A percentile compares a stretch with the other conserved stretches of the same genome.
Evolutionary conservation across 2,113 vertebrate species (phyloP).

Genomic region (Prolemur simus): DNA sequence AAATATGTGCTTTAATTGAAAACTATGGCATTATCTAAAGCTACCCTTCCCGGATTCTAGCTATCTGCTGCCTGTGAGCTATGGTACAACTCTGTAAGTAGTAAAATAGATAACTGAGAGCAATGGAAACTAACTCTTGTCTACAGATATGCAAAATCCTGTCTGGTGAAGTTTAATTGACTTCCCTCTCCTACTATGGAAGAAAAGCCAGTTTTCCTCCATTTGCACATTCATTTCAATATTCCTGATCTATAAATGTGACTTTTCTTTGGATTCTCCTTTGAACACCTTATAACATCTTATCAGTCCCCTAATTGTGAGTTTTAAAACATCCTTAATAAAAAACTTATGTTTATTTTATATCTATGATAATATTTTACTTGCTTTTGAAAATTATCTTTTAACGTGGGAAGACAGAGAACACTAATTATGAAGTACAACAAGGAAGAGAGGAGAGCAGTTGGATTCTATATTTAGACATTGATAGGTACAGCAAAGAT

Average conservation of each 20-base stretch:
- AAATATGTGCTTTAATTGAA: not conserved
- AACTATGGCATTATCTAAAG: not conserved
- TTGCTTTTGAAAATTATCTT: not conserved
- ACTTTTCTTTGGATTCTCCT: not conserved
- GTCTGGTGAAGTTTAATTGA: not conserved
- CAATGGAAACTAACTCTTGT: not conserved
- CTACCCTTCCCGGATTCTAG: not conserved
- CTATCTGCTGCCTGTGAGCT: not conserved
- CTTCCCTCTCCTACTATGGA: not conserved
- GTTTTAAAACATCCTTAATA: not conserved
- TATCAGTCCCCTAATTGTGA: not conserved
- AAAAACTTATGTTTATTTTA: not conserved
- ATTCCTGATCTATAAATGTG: not conserved
- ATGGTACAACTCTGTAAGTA: not conserved
- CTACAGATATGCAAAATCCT: not conserved
- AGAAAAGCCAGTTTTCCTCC: not conserved
- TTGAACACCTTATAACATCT: not conserved
- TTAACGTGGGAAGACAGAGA: not conserved
- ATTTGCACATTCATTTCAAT: not conserved
- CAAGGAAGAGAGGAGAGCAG: not conserved
- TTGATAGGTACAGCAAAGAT: not conserved
- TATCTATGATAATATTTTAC: not conserved
- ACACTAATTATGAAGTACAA: not conserved
- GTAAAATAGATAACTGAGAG: not conserved
- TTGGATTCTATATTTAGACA: not conserved